Base-by-base conservation (phyloP, 2,113 vertebrate genomes). In the Paradoxurus hermaphroditus region DNA sequence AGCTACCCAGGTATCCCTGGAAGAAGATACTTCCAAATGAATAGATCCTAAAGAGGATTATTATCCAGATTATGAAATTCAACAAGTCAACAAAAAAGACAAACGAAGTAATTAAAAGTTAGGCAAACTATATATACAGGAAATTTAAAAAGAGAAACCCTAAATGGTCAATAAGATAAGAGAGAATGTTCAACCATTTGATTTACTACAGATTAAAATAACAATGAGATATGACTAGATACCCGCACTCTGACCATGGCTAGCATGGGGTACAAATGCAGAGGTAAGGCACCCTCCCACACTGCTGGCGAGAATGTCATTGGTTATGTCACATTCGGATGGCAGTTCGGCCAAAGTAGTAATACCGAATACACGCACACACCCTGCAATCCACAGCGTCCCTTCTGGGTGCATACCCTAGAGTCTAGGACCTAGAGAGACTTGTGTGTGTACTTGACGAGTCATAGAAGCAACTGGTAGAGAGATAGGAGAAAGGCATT, bases 231-330 rank as follows among this genome's bases (percentile, higher is more conserved):
- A 46, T 9, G 5, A 5, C 62, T 73, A 72, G 31, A 44, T 3
- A 36, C 21, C 13, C 6, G 0, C 0, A 29, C 21, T 0, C 23
- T 31, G 46, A 34, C 19, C 4, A 1, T 1, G n/a, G 46, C 5
- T 1, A 34, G 7, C 10, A 31, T 27, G 16, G 62, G 14, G 19
- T 4, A 1, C 18, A 21, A 19, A 5, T 1, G 7, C 27, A 11
- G 16, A 7, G 1, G 2, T 6, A 10, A 5, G 63, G 46, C 7
- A 4, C 25, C 12, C 29, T 59, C 16, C 5, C 1, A 16, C 19
- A 3, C 31, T 34, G 44, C 62, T 41, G 29, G 14, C 4, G 21
- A 21, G 27, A 75, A 39, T 10, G 0, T 29, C 8, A 7, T 3
- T 5, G 63, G 44, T 11, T 51, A 4, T 8, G 11, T 34, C 19